A percentile compares a stretch with the other conserved stretches of the same genome.
phyloP scores from a whole-genome alignment of 2,888 invertebrate genomes.

The Acleris emargana region DNA sequence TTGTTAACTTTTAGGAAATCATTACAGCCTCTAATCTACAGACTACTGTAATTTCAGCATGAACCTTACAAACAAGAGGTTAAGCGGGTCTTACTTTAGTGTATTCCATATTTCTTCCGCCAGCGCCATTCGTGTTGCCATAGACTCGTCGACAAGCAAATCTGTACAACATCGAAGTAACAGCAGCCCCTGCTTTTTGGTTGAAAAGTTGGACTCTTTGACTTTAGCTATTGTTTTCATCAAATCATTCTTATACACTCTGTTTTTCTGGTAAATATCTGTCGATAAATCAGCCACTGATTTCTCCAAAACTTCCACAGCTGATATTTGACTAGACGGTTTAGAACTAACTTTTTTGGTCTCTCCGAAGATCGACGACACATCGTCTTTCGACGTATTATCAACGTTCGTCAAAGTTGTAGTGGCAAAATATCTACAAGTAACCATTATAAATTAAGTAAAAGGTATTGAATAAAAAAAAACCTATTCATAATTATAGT shows the following conservation, averaged over 20 bases:
- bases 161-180: conserved; percentile 84
- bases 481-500: not conserved
- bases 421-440: conserved; percentile 15
- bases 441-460: not conserved
- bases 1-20: no score
- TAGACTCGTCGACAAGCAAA: conserved; percentile 77
- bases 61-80: not conserved
- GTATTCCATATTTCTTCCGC: conserved; percentile 82
- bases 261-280: conserved; percentile 70
- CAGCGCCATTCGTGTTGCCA: conserved; percentile 71
- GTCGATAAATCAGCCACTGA: conserved; percentile 64
- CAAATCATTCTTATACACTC: conserved; percentile 77
- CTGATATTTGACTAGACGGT: conserved; percentile 1
- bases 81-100: conserved; percentile 62
- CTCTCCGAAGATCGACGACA: not conserved
- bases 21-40: no score
- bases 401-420: not conserved
- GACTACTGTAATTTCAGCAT: no score
- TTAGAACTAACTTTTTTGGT: conserved; percentile 13
- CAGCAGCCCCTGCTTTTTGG: conserved; percentile 71
- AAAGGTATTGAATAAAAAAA: not conserved
- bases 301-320: conserved; percentile 69
- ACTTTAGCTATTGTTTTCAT: conserved; percentile 63
- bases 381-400: conserved; percentile 1
- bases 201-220: conserved; percentile 66